These are phyloP conservation scores for Leptura quadrifasciata DNA, from an alignment of 2,888 invertebrate genomes.

Conservation along the genomic window DNA sequence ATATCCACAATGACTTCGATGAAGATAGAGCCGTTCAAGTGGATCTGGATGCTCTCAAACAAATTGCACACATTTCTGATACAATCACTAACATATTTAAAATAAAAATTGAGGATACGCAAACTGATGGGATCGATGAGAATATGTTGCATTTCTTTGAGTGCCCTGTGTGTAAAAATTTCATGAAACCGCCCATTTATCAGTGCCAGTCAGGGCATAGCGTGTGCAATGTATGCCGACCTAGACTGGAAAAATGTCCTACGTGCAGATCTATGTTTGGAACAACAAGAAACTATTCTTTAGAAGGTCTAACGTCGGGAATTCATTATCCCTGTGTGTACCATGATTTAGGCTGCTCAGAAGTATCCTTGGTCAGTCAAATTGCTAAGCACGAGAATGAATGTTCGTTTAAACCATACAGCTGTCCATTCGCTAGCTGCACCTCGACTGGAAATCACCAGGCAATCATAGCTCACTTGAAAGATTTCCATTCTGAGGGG, in stretches of 20 bases:
- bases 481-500: conserved; percentile 56
- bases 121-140: conserved; percentile 61
- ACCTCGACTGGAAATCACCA: conserved; percentile 59
- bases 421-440: conserved; percentile 63
- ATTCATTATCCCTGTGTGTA: conserved; percentile 66
- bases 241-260: conserved; percentile 67
- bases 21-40: conserved; percentile 59
- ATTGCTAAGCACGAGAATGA: conserved; percentile 63
- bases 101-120: conserved; percentile 55
- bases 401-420: conserved; percentile 64
- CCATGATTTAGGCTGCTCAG: conserved; percentile 65
- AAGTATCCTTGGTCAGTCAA: conserved; percentile 57
- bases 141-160: conserved; percentile 66
- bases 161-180: conserved; percentile 68
- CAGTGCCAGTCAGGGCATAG: conserved; percentile 69
- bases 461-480: conserved; percentile 55
- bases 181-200: conserved; percentile 69
- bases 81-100: conserved; percentile 60
- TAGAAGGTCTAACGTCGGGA: conserved; percentile 66
- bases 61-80: conserved; percentile 60
- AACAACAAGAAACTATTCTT: conserved; percentile 66
- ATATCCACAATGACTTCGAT: conserved; percentile 57
- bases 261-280: conserved; percentile 66
- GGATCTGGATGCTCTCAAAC: conserved; percentile 63
- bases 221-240: conserved; percentile 66